phyloP scores from a whole-genome alignment of 1,140 invertebrate genomes.

The Dinoponera quadriceps region DNA sequence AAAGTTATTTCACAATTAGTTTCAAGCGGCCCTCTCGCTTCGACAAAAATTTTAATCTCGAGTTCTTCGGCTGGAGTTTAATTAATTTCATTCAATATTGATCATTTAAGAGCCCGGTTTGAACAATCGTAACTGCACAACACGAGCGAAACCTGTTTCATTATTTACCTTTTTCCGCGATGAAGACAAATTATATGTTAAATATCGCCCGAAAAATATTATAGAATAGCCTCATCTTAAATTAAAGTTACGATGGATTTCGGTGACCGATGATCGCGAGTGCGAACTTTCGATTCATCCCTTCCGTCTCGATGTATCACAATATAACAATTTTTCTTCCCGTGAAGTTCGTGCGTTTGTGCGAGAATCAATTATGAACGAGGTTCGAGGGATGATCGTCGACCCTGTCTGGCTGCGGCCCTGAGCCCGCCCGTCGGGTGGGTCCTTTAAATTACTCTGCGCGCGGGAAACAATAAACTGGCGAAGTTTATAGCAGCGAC shows the following conservation, averaged over 20 bases:
- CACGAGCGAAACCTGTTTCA: too few species aligned
- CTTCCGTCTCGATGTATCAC: neutral
- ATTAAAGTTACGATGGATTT: neutral
- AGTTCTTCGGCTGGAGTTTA: neutral
- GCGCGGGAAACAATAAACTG: slow-evolving; percentile 74
- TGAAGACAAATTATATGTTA: too few species aligned
- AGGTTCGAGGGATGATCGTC: slow-evolving; percentile 41
- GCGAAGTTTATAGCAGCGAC: slow-evolving; percentile 67
- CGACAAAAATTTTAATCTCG: neutral
- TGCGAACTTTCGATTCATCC: slow-evolving; percentile 18
- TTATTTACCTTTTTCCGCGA: too few species aligned
- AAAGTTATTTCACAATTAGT: slow-evolving; percentile 4
- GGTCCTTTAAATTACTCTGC: slow-evolving; percentile 72
- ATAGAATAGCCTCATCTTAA: too few species aligned
- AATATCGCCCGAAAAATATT: too few species aligned
- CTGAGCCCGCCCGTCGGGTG: slow-evolving; percentile 39
- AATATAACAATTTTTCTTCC: neutral
- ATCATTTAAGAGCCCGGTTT: neutral
- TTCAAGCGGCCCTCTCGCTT: neutral
- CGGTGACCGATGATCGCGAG: neutral
- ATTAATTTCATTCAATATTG: neutral
- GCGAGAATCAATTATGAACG: slow-evolving; percentile 49
- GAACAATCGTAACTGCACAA: too few species aligned
- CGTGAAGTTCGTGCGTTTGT: slow-evolving; percentile 19
- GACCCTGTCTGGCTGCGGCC: slow-evolving; percentile 28